Evolutionary conservation across 2,113 vertebrate genomes (phyloP).

Genomic region (Atlantisia rogersi): DNA sequence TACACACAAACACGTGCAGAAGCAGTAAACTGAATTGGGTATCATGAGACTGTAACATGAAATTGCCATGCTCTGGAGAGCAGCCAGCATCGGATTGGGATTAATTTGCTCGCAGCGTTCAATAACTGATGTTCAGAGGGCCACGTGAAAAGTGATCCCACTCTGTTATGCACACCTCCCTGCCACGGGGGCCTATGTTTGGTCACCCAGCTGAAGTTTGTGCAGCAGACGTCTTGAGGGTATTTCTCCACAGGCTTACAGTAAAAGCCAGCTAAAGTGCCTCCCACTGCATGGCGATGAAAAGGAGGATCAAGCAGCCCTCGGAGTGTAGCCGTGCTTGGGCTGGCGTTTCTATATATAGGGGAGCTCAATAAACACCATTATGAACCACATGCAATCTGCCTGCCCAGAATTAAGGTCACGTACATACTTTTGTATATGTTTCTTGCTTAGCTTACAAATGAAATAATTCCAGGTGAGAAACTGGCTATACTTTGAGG

Average conservation of each 20-base stretch:
- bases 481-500: neutral
- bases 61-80: slow-evolving; percentile 5
- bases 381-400: neutral
- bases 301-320: slow-evolving; percentile 66
- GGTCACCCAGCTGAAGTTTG: slow-evolving; percentile 23
- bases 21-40: neutral
- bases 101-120: neutral
- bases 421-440: neutral
- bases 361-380: slow-evolving; percentile 67
- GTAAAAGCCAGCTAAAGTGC: slow-evolving; percentile 38
- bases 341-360: slow-evolving; percentile 77
- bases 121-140: slow-evolving; percentile 12
- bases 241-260: slow-evolving; percentile 47
- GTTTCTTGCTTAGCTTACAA: neutral
- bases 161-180: neutral
- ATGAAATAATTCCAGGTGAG: neutral
- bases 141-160: slow-evolving; percentile 50
- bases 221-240: neutral
- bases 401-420: slow-evolving; percentile 34
- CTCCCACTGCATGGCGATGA: slow-evolving; percentile 40
- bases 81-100: neutral
- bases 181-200: slow-evolving; percentile 61
- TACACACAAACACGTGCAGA: fast-evolving
- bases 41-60: neutral
- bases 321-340: slow-evolving; percentile 11